Evolutionary conservation across 2,797 vertebrate species (phyloP).

Genomic region (Lepus townsendii): DNA sequence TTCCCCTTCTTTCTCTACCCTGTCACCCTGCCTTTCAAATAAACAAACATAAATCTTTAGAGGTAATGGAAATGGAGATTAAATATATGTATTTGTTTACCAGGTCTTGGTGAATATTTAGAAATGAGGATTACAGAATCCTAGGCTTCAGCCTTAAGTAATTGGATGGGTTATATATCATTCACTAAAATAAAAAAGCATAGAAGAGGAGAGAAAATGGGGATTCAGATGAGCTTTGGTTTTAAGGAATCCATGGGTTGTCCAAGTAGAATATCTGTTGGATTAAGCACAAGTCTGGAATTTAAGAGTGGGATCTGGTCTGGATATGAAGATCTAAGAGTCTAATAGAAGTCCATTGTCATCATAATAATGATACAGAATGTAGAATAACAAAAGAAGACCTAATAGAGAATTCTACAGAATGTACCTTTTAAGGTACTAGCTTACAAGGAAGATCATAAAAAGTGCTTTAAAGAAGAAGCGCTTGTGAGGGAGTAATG

Average conservation of each 20-base stretch:
- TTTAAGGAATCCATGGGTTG: not conserved
- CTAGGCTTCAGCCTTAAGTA: not conserved
- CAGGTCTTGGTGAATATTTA: constrained; percentile 5
- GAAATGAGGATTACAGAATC: constrained; percentile 5
- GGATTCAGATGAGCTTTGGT: constrained; percentile 31
- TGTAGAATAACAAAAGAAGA: constrained; percentile 4
- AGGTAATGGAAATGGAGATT: no score
- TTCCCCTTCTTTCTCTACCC: no score
- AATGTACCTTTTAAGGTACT: not conserved
- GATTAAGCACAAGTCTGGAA: not conserved
- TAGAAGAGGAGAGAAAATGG: not conserved
- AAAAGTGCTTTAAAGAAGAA: not conserved
- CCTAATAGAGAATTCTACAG: constrained; percentile 16
- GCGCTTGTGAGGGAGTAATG: not conserved
- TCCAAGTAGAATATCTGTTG: not conserved
- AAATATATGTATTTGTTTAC: not conserved
- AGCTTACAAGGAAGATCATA: constrained; percentile 17
- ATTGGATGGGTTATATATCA: not conserved
- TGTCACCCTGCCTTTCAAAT: no score
- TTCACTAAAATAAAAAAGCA: not conserved
- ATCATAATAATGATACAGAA: not conserved
- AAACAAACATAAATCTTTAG: no score
- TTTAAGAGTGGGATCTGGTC: not conserved
- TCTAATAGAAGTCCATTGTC: constrained; percentile 10
- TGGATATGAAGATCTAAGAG: not conserved